phyloP scores from a whole-genome alignment of 2,113 vertebrate species.

The Chaetorhynchus papuensis region DNA sequence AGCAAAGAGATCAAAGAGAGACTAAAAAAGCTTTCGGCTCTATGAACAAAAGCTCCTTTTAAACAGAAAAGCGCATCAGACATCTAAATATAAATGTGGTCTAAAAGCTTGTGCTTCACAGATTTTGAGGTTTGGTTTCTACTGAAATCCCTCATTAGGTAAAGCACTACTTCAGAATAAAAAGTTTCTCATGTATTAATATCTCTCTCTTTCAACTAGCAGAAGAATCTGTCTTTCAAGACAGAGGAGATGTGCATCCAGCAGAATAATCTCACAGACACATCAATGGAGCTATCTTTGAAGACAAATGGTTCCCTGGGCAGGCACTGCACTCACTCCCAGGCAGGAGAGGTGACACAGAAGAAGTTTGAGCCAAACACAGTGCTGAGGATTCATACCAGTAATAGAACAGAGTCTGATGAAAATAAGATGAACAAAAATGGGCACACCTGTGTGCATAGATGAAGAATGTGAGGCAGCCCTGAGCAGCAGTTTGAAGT shows the following conservation, averaged over 20 bases:
- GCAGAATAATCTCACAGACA: neutral
- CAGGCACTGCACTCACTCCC: neutral
- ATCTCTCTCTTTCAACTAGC: neutral
- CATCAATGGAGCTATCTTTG: neutral
- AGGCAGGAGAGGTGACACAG: neutral
- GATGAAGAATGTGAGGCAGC: neutral
- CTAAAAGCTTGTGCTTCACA: neutral
- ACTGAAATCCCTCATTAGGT: neutral
- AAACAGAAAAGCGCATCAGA: neutral
- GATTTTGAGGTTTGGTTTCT: neutral
- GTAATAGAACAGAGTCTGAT: neutral
- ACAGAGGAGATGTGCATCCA: neutral
- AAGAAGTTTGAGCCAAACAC: neutral
- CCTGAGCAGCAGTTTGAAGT: neutral
- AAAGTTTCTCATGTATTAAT: neutral
- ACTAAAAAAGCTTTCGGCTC: neutral
- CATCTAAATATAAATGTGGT: neutral
- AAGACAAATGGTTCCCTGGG: neutral
- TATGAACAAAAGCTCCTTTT: neutral
- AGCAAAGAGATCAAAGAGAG: neutral
- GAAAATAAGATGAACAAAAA: neutral
- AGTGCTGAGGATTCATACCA: neutral
- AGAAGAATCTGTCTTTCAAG: neutral
- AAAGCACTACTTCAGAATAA: neutral
- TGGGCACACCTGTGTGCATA: rapidly evolving